Percentiles rank a stretch among this genome's conserved stretches.
phyloP scores from a whole-genome alignment of 2,113 vertebrate genomes.

The Nothoprocta perdicaria region DNA sequence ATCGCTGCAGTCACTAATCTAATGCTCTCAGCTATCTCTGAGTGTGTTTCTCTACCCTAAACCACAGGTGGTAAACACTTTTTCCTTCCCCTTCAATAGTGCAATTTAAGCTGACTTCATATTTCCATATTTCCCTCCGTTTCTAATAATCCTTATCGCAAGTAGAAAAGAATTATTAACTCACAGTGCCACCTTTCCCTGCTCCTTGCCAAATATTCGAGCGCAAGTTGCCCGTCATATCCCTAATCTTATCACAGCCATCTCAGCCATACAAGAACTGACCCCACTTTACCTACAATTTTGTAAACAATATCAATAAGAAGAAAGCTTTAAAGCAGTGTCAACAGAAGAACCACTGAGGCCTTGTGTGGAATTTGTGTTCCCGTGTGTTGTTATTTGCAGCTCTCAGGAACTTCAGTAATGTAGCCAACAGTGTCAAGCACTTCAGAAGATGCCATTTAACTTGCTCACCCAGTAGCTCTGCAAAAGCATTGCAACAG shows the following conservation, averaged over 20 bases:
- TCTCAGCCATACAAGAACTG: neutral
- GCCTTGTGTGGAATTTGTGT: neutral
- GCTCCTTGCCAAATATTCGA: neutral
- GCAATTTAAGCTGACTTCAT: constrained; percentile 38
- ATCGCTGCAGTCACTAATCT: constrained; percentile 53
- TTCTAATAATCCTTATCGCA: constrained; percentile 22
- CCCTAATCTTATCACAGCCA: neutral
- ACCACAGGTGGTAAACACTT: constrained; percentile 56
- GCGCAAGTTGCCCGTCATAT: neutral
- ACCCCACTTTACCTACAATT: neutral
- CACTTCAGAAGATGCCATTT: neutral
- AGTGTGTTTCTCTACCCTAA: constrained; percentile 40
- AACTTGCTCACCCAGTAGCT: neutral
- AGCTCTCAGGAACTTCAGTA: neutral
- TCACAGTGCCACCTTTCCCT: neutral
- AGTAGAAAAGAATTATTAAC: constrained; percentile 14
- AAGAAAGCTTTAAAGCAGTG: neutral
- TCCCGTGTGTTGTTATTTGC: neutral
- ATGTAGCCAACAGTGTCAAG: neutral
- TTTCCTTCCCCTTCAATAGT: constrained; percentile 23
- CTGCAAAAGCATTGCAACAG: neutral
- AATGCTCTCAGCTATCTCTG: constrained; percentile 55
- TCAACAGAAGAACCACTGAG: neutral
- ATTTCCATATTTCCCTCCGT: constrained; percentile 19
- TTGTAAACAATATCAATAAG: neutral